phyloP scores from a whole-genome alignment of 2,888 invertebrate genomes.

The Tortrix viridana region DNA sequence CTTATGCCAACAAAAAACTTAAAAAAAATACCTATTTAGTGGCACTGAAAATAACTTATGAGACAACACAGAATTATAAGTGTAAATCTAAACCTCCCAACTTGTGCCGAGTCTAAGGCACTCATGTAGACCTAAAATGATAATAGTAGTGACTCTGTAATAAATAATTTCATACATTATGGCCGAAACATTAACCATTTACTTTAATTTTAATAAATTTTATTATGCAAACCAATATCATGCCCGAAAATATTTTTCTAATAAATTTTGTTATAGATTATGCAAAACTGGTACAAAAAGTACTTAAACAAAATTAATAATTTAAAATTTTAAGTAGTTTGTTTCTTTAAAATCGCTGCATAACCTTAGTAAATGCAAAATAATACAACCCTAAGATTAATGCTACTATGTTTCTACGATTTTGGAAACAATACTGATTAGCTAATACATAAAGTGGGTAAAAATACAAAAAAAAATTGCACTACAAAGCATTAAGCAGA shows the following conservation, averaged over 20 bases:
- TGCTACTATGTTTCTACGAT: slow-evolving; percentile 25
- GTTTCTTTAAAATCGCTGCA: slow-evolving; percentile 33
- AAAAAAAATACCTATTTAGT: slow-evolving; percentile 56
- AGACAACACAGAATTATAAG: slow-evolving; percentile 49
- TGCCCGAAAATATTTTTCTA: slow-evolving; percentile 43
- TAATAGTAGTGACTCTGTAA: slow-evolving; percentile 28
- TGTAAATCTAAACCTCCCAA: slow-evolving; percentile 51
- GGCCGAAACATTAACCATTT: slow-evolving; percentile 25
- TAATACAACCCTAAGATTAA: slow-evolving; percentile 31
- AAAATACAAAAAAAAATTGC: slow-evolving; percentile 42
- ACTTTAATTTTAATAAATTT: slow-evolving; percentile 17
- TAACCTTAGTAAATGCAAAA: slow-evolving; percentile 36
- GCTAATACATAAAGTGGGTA: slow-evolving; percentile 28
- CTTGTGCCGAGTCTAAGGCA: slow-evolving; percentile 73
- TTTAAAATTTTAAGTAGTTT: slow-evolving; percentile 36
- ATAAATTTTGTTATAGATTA: slow-evolving; percentile 38
- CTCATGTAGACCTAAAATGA: slow-evolving; percentile 45
- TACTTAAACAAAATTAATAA: slow-evolving; percentile 25
- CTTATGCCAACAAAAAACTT: slow-evolving; percentile 65
- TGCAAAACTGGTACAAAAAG: slow-evolving; percentile 28
- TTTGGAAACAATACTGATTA: slow-evolving; percentile 36
- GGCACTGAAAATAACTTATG: slow-evolving; percentile 65
- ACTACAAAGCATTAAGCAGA: slow-evolving; percentile 42
- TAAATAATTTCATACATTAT: slow-evolving; percentile 31
- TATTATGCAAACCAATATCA: slow-evolving; percentile 38